A percentile compares a stretch with the other conserved stretches of the same genome.
Evolutionary conservation across 2,888 invertebrate genomes (phyloP).

Genomic region (Troides oblongomaculatus): DNA sequence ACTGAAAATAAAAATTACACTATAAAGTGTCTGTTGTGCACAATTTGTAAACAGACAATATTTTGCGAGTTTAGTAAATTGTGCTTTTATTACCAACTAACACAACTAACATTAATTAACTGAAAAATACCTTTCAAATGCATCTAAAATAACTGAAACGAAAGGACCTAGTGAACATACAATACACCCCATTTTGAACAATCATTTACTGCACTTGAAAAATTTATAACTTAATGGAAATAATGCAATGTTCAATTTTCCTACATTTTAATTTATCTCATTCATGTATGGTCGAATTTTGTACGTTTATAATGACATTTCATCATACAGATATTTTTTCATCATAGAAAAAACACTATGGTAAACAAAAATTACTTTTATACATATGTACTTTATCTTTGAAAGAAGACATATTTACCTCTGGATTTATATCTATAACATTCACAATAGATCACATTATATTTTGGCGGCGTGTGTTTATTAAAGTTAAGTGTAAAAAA

Average conservation of each 20-base stretch:
- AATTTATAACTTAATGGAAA: constrained; percentile 1
- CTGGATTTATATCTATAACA: too few relatives aligned
- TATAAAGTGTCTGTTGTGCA: too few relatives aligned
- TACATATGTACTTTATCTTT: too few relatives aligned
- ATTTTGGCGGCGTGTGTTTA: not conserved
- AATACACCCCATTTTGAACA: constrained; percentile 64
- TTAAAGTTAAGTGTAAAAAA: not conserved
- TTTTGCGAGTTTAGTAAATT: too few relatives aligned
- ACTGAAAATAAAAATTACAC: too few relatives aligned
- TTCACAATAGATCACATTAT: too few relatives aligned
- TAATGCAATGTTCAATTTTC: constrained; percentile 34
- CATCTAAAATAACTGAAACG: constrained; percentile 60
- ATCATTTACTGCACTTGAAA: constrained; percentile 32
- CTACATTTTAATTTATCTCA: constrained; percentile 22
- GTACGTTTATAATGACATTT: not conserved
- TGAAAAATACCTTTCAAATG: constrained; percentile 61
- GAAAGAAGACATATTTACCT: not conserved
- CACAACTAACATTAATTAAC: not conserved
- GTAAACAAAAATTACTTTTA: not conserved
- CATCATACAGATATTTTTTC: not conserved
- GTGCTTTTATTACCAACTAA: not conserved
- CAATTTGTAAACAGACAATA: too few relatives aligned
- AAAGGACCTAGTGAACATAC: constrained; percentile 66
- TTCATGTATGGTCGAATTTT: not conserved
- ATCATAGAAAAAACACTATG: too few relatives aligned